These are phyloP conservation scores for Acanthosepion esculentum DNA, from an alignment of 2,888 invertebrate genomes.

Conservation along the genomic window DNA sequence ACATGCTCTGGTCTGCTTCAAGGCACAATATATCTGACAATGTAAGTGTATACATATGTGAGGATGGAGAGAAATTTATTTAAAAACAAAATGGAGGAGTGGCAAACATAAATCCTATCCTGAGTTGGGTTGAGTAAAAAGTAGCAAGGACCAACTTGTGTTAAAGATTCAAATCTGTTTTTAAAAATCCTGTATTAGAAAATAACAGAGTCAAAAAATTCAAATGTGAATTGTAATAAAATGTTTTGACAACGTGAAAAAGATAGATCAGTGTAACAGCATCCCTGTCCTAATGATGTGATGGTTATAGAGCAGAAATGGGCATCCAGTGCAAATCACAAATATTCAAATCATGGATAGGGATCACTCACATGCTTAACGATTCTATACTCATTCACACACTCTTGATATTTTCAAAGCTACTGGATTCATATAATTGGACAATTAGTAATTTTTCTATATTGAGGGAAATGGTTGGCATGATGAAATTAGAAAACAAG, in stretches of 20 bases:
- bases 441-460: no score
- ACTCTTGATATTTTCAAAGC: background rate
- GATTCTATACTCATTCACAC: background rate
- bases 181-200: background rate
- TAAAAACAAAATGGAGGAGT: background rate
- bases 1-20: background rate
- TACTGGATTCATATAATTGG: background rate
- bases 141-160: conserved; percentile 33
- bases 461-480: background rate
- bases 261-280: conserved; percentile 6
- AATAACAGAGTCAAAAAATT: background rate
- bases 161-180: background rate
- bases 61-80: background rate
- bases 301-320: background rate
- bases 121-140: background rate
- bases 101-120: background rate
- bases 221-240: background rate
- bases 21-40: background rate
- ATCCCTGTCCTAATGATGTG: background rate
- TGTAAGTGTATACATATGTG: background rate
- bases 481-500: background rate
- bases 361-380: background rate
- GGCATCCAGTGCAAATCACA: background rate
- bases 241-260: conserved; percentile 6
- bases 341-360: background rate